These are phyloP conservation scores for Adelognathus sp. DNA, from an alignment of 2,888 invertebrate genomes.

Conservation along the genomic window DNA sequence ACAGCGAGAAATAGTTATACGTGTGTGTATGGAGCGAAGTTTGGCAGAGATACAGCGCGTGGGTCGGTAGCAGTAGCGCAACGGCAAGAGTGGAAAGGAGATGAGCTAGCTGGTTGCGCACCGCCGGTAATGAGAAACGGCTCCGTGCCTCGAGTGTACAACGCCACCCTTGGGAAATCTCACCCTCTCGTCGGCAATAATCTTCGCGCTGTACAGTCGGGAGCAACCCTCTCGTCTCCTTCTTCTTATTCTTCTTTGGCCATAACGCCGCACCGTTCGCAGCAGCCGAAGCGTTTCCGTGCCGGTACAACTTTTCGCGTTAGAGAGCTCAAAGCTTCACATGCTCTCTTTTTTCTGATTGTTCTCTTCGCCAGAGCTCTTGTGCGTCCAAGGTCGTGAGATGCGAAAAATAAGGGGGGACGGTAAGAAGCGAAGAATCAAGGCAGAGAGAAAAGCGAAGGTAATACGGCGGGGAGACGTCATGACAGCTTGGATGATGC, in stretches of 20 bases:
- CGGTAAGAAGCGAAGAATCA: background rate
- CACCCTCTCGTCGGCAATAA: slow-evolving; percentile 55
- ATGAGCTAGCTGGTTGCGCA: slow-evolving; percentile 46
- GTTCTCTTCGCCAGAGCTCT: slow-evolving; percentile 1
- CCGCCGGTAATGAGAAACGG: slow-evolving; percentile 59
- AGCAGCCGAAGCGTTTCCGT: slow-evolving; percentile 13
- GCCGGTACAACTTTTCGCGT: slow-evolving; percentile 46
- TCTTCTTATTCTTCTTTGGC: slow-evolving; percentile 2
- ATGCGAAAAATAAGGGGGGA: background rate
- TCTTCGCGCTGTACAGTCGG: slow-evolving; percentile 47
- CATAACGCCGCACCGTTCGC: slow-evolving; percentile 15
- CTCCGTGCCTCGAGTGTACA: slow-evolving; percentile 57
- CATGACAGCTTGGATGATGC: too few species aligned
- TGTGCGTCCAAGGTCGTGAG: slow-evolving; percentile 1
- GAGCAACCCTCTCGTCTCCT: slow-evolving; percentile 9
- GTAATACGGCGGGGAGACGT: too few species aligned
- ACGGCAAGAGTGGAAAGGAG: slow-evolving; percentile 31
- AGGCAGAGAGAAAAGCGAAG: too few species aligned
- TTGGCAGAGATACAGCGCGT: slow-evolving; percentile 17
- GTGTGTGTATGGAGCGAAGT: too few species aligned
- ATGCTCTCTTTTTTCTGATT: background rate
- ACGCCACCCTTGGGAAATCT: slow-evolving; percentile 61
- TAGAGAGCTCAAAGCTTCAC: slow-evolving; percentile 20
- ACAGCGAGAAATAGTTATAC: slow-evolving; percentile 36
- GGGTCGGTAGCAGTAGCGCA: background rate